phyloP scores from a whole-genome alignment of 2,113 vertebrate species.

The Xiphophorus maculatus region DNA sequence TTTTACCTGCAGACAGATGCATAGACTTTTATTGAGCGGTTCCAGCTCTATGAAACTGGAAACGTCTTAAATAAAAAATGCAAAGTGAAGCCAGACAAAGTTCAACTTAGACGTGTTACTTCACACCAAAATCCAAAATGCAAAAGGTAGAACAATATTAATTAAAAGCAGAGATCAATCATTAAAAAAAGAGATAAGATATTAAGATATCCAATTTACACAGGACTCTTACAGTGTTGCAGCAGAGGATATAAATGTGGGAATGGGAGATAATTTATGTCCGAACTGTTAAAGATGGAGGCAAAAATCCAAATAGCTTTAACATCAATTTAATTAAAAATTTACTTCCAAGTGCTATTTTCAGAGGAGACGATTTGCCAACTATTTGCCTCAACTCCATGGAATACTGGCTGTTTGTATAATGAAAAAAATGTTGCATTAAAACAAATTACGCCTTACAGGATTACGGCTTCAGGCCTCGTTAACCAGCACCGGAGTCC shows the following conservation, averaged over 20 bases:
- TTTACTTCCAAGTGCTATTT: slow-evolving; percentile 11
- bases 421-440: not conserved
- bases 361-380: not conserved
- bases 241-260: slow-evolving; percentile 14
- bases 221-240: slow-evolving; percentile 16
- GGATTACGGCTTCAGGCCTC: not conserved
- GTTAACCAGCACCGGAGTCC: not conserved
- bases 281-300: not conserved
- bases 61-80: slow-evolving; percentile 24
- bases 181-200: slow-evolving; percentile 23
- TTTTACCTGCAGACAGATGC: not conserved
- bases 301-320: not conserved
- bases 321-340: not conserved
- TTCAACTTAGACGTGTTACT: slow-evolving; percentile 19
- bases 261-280: not conserved
- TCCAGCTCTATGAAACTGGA: not conserved
- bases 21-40: not conserved
- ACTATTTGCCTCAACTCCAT: not conserved
- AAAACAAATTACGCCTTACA: not conserved
- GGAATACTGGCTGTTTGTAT: slow-evolving; percentile 1
- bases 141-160: slow-evolving; percentile 2
- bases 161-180: slow-evolving; percentile 22
- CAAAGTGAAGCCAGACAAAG: slow-evolving; percentile 16
- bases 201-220: slow-evolving; percentile 34
- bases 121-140: slow-evolving; percentile 13